phyloP scores from a whole-genome alignment of 1,140 invertebrate species.

The Arion vulgaris region DNA sequence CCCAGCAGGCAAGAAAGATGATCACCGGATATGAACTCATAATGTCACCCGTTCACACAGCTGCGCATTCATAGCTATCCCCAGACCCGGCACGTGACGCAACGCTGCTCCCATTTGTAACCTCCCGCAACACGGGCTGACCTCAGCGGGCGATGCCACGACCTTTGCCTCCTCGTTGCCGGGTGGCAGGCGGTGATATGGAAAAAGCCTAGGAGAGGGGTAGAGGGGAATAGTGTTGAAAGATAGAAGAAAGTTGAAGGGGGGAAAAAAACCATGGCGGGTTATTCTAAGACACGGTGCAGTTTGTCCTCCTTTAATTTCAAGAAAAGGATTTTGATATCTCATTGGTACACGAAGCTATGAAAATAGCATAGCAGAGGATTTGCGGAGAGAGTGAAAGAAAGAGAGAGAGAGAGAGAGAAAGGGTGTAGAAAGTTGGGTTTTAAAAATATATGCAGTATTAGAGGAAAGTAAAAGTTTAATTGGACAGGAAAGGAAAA shows the following conservation, averaged over 20 bases:
- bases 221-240: not conserved
- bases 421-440: too few species aligned
- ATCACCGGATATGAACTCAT: constrained; percentile 27
- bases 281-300: too few species aligned
- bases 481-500: too few species aligned
- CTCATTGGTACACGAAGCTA: too few species aligned
- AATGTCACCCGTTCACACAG: constrained; percentile 7
- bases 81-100: constrained; percentile 10
- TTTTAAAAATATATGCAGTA: too few species aligned
- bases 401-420: too few species aligned
- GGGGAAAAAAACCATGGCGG: not conserved
- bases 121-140: constrained; percentile 26
- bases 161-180: not conserved
- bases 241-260: not conserved
- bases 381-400: too few species aligned
- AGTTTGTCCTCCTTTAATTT: too few species aligned
- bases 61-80: constrained; percentile 17
- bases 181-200: constrained; percentile 9
- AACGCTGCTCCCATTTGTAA: constrained; percentile 23
- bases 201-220: too few species aligned
- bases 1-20: constrained; percentile 12
- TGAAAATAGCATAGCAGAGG: too few species aligned
- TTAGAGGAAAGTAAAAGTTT: too few species aligned
- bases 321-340: too few species aligned
- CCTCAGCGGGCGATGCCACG: not conserved